Base-by-base conservation (phyloP, 1,140 invertebrate genomes). In the Diploscapter pachys region DNA sequence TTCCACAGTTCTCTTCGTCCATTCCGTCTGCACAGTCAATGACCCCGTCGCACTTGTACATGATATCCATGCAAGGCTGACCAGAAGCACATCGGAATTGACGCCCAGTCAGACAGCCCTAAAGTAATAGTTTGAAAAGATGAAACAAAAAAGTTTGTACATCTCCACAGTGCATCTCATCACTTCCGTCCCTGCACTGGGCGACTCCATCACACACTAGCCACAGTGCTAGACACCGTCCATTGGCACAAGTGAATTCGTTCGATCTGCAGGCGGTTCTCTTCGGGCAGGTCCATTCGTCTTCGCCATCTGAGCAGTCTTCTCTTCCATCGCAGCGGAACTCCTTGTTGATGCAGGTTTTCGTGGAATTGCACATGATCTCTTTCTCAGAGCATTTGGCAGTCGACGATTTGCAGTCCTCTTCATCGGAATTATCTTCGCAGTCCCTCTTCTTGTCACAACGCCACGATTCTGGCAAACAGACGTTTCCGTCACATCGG, bases 311-410 rank as follows among this genome's bases (percentile, higher is more conserved):
- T 2, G 51, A 52, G 69, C 86, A 87, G 64, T 87, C 85, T 52
- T 74, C 59, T 53, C 79, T 73, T 3, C 82, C 80, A 74, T 86
- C 84, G 76, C 86, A 87, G 31, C 82, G 63, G 72, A 77, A 77
- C 48, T 78, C 75, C 3, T 55, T 51, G 51, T 87, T 78, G 75
- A 91, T 89, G 81, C 90, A 91, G 8, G 31, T 31, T 31, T 31
- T 31, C 31, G 31, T 31, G 31, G 31, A 31, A 31, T 31, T 31
- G 31, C 31, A 31, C 31, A 31, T 31, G 31, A 31, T 31, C 31
- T 31, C 31, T 31, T 31, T 31, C 31, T 31, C 31, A 31, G 31
- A 31, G 31, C 31, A 31, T 31, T 31, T 31, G 31, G 31, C 31
- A 31, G 31, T 31, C 31, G 31, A 31, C 31, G 31, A 31, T 1